A percentile compares a stretch with the other conserved stretches of the same genome.
phyloP scores from a whole-genome alignment of 2,113 vertebrate genomes.

The Siniperca knerii region DNA sequence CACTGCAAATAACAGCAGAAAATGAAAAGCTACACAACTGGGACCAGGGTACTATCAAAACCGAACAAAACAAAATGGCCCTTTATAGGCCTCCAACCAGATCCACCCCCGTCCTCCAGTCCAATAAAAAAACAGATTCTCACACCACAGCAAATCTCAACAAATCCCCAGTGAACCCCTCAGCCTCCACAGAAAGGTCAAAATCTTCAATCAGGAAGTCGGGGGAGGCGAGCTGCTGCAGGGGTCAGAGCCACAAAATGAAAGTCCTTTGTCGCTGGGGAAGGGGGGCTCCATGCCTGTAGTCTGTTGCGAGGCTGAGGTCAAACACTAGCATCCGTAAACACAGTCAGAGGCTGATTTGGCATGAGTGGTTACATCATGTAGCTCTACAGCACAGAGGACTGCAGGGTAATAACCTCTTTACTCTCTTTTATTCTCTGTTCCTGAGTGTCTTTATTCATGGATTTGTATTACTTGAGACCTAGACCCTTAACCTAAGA shows the following conservation, averaged over 20 bases:
- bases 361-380: constrained; percentile 5
- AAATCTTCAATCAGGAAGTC: constrained; percentile 55
- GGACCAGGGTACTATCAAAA: neutral
- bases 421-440: neutral
- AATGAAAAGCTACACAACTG: neutral
- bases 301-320: constrained; percentile 20
- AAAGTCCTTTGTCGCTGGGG: constrained; percentile 40
- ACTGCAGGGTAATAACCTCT: constrained; percentile 28
- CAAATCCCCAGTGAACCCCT: constrained; percentile 46
- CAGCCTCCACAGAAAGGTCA: constrained; percentile 52
- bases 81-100: neutral
- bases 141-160: constrained; percentile 39
- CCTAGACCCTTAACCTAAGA: neutral
- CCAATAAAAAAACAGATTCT: constrained; percentile 1
- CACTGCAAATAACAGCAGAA: neutral
- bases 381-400: constrained; percentile 1
- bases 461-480: neutral
- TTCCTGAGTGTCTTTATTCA: neutral
- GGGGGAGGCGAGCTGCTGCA: constrained; percentile 14
- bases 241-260: constrained; percentile 39
- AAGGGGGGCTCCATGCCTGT: constrained; percentile 15
- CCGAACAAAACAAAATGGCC: neutral
- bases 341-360: constrained; percentile 22
- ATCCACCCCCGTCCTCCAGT: neutral
- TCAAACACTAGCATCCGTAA: constrained; percentile 8